Percentiles rank a stretch among this genome's conserved stretches.
Evolutionary conservation across 2,113 vertebrate genomes (phyloP).

Genomic region (Thryonomys swinderianus): DNA sequence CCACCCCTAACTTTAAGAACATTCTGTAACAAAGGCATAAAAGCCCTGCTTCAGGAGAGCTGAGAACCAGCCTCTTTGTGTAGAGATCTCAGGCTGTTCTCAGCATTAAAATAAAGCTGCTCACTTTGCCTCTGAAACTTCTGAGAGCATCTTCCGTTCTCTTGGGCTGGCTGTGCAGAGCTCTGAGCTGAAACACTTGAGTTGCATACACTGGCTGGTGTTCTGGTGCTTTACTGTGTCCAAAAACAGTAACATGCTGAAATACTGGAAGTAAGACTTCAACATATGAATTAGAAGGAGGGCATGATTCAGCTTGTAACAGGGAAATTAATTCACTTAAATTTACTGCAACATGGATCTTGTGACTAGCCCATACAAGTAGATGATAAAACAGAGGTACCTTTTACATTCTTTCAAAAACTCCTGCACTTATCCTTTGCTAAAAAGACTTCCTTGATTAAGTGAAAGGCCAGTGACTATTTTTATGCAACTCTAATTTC

Average conservation of each 20-base stretch:
- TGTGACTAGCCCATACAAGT: neutral
- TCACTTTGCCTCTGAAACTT: no score
- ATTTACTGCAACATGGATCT: neutral
- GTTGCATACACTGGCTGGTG: no score
- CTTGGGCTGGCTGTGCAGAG: no score
- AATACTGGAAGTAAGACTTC: neutral
- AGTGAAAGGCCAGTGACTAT: neutral
- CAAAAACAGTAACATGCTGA: neutral
- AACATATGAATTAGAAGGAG: neutral
- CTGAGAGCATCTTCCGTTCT: no score
- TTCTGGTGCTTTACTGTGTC: neutral
- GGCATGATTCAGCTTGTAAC: neutral
- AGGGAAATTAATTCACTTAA: neutral
- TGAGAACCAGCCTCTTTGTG: no score
- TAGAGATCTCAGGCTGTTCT: no score
- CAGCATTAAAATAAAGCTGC: no score
- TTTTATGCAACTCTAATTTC: neutral
- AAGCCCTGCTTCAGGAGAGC: no score
- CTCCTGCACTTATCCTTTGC: neutral
- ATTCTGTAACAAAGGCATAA: no score
- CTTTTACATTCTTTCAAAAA: slow-evolving; percentile 18
- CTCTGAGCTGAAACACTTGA: no score
- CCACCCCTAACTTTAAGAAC: no score
- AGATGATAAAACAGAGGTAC: neutral
- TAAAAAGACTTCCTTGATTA: neutral